These are phyloP conservation scores for Drosophila gunungcola DNA, from an alignment of 1,140 invertebrate genomes.

Conservation along the genomic window DNA sequence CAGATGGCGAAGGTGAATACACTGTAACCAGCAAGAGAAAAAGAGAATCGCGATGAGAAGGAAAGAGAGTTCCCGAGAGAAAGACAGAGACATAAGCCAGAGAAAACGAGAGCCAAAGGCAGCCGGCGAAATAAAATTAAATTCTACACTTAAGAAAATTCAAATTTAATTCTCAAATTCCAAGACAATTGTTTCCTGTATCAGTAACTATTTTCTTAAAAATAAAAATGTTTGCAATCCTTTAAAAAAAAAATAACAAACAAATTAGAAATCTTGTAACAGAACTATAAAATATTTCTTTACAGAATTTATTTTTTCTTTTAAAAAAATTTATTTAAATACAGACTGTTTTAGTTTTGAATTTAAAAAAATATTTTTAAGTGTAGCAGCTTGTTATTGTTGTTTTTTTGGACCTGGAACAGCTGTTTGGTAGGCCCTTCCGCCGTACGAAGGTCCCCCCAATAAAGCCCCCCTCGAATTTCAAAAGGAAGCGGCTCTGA, in stretches of 20 bases:
- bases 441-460: constrained; percentile 29
- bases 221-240: no score
- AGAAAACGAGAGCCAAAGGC: constrained; percentile 8
- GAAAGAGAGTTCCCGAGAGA: neutral
- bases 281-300: no score
- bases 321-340: neutral
- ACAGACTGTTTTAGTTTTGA: no score
- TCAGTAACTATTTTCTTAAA: no score
- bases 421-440: constrained; percentile 43
- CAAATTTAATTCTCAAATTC: neutral
- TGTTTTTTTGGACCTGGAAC: constrained; percentile 9
- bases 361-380: no score
- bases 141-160: neutral
- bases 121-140: constrained; percentile 30
- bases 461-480: neutral
- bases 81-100: neutral
- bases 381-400: constrained; percentile 3
- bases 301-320: neutral
- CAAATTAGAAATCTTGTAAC: no score
- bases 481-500: neutral
- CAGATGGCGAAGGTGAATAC: constrained; percentile 44
- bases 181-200: no score
- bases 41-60: constrained; percentile 28
- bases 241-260: no score
- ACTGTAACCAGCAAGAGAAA: constrained; percentile 23